A percentile compares a stretch with the other conserved stretches of the same genome.
These are phyloP conservation scores for Atherinosoma microstoma DNA, from an alignment of 2,797 vertebrate genomes.

Conservation along the genomic window DNA sequence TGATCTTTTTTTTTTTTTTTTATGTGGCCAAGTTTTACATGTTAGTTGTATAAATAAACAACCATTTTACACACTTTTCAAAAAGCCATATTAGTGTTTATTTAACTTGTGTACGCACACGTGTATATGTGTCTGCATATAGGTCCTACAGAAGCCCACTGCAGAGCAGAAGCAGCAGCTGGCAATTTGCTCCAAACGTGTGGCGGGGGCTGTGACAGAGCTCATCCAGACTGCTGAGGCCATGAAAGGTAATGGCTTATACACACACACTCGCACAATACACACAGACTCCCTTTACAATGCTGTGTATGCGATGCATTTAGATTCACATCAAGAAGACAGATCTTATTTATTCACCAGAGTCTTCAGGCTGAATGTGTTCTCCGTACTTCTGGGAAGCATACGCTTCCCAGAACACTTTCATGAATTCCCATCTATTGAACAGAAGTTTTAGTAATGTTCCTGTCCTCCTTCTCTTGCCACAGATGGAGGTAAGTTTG, in stretches of 20 bases:
- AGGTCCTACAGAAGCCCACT: slow-evolving; percentile 92
- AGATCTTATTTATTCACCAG: slow-evolving; percentile 4
- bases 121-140: slow-evolving; percentile 4
- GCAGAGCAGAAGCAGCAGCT: slow-evolving; percentile 91
- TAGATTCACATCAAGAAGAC: slow-evolving; percentile 8
- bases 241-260: slow-evolving; percentile 89
- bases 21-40: not conserved
- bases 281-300: not conserved
- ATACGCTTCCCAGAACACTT: not conserved
- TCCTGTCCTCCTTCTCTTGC: slow-evolving; percentile 77
- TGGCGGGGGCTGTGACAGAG: slow-evolving; percentile 91
- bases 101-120: not conserved
- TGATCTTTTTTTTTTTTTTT: too few relatives aligned
- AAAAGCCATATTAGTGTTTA: not conserved
- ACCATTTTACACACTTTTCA: not conserved
- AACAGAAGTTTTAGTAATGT: slow-evolving; percentile 56
- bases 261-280: slow-evolving; percentile 6
- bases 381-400: slow-evolving; percentile 2
- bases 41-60: not conserved
- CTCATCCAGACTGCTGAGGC: slow-evolving; percentile 94
- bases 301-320: not conserved
- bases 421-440: slow-evolving; percentile 1
- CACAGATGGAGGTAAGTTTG: slow-evolving; percentile 86
- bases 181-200: slow-evolving; percentile 88
- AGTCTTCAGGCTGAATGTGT: slow-evolving; percentile 7